Evolutionary conservation across 92 coral and sea anemone genomes (phyloP).

Genomic region (Palythoa caribaeorum): DNA sequence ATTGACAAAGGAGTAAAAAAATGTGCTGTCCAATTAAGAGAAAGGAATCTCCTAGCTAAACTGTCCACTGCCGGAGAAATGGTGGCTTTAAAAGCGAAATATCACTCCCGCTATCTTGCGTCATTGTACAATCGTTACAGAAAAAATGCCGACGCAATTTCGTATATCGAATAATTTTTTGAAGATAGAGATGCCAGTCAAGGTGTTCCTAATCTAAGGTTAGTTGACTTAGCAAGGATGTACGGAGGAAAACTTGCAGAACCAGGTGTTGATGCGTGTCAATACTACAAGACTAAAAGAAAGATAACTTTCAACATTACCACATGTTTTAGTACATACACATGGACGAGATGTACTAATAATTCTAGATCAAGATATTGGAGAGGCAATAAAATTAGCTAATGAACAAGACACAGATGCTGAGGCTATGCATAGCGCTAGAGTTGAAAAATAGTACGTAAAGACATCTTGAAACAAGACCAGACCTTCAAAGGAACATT

Average conservation of each 20-base stretch:
- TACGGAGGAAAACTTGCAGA: background rate
- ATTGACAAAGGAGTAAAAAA: background rate
- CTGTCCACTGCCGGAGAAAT: background rate
- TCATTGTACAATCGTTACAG: no score
- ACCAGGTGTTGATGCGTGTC: background rate
- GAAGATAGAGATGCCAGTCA: constrained; percentile 32
- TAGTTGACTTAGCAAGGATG: background rate
- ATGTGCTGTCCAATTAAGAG: background rate
- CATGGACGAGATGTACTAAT: no score
- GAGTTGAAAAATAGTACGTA: constrained; percentile 4
- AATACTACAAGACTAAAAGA: background rate
- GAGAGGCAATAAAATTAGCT: background rate
- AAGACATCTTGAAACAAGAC: constrained; percentile 21
- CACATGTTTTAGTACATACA: no score
- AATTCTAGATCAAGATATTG: background rate
- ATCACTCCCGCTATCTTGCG: no score
- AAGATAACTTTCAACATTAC: background rate
- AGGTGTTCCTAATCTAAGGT: background rate
- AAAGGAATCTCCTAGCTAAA: background rate
- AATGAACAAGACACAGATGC: background rate
- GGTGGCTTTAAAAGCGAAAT: background rate
- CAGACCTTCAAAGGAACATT: constrained; percentile 17
- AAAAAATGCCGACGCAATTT: no score
- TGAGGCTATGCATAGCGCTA: constrained; percentile 35
- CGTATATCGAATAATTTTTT: constrained; percentile 48